Base-by-base conservation (phyloP, 2,113 vertebrate genomes). In the Macrotus californicus region DNA sequence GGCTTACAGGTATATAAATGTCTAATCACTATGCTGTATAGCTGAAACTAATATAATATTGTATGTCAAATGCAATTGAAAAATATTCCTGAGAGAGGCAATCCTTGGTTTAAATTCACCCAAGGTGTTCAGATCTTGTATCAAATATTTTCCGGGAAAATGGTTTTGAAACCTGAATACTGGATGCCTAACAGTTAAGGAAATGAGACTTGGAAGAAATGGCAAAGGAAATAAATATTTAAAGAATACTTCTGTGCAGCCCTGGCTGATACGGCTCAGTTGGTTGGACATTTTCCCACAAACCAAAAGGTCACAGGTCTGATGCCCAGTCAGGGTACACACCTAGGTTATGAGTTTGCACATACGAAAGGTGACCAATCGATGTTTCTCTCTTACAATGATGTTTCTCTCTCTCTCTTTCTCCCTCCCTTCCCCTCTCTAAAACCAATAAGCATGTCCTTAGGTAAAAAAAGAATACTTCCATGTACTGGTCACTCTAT, bases 161-260 rank as follows among this genome's bases (percentile, higher is more conserved):
- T 76, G 36, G 19, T 66, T 96, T 94, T 89, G 9, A 82, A 94
- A 87, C 41, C 36, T 93, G 54, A 79, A 86, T 36, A 59, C 19
- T 41, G 29, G 13, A 54, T 89, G 16, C 48, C 72, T 91, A 48
- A 48, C 73, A 72, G 46, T 85, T 46, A 91, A 24, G 6, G 22
- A n/a, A 5, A 9, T 54, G 18, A 83, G 26, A 93, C 43, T 81
- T 48, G 26, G 39, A 31, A 92, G 41, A 80, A 73, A 24, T 7
- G 31, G 12, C 18, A 70, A 92, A 92, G 26, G n/a, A 5, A 81
- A 73, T 9, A 80, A 22, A 66, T 72, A 89, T 75, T 75, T 95
- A 91, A 86, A 41, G 16, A 91, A 21, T 22, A 21, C 26, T 50
- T 87, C 61, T 2, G 4, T 64, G 61, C 24, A 64, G 61, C 61